Base-by-base conservation (phyloP, 2,797 vertebrate genomes). In the Gorsachius magnificus region DNA sequence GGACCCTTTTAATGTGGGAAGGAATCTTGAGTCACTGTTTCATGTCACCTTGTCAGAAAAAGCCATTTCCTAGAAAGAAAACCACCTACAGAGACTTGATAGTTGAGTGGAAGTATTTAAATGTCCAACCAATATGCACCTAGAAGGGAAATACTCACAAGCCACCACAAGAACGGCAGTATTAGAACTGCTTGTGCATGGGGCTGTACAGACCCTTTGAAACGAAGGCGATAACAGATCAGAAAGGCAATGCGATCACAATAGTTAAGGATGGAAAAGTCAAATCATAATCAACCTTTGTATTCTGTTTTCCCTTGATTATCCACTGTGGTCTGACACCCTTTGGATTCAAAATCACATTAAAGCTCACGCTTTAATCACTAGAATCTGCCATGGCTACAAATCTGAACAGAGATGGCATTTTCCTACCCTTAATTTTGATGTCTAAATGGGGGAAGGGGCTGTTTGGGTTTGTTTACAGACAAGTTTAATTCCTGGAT, bases 1-100 rank as follows among this genome's bases (percentile, higher is more conserved):
- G 35, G 89, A 96, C 93, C 82, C 48, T 75, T 96, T 95, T 94
- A 36, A 93, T 91, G 95, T 93, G 95, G 95, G 72, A 89, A 90
- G 82, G 69, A 87, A 41, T 38, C 63, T 16, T 72, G 61, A 96
- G 92, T 96, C 95, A 76, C 53, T 76, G 78, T 33, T 96, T 89
- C 46, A 15, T 75, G 84, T 93, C 89, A 92, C 4, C 2, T 17
- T 92, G 88, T 94, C 93, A 87, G 89, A 76, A 93, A 84, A 93
- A 87, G 50, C 56, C 72, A 54, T 50, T 96, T 95, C 87, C 72
- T 93, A 48, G 81, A 94, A 93, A 78, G 89, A 85, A 96, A 96
- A 92, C 33, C 90, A 93, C 76, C 43, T 89, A 68, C 36, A 74
- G 71, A 65, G 83, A 28, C 50, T 36, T 63, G 69, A 63, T 19